Evolutionary conservation across 1,140 invertebrate species (phyloP).

Genomic region (Halesus radiatus): DNA sequence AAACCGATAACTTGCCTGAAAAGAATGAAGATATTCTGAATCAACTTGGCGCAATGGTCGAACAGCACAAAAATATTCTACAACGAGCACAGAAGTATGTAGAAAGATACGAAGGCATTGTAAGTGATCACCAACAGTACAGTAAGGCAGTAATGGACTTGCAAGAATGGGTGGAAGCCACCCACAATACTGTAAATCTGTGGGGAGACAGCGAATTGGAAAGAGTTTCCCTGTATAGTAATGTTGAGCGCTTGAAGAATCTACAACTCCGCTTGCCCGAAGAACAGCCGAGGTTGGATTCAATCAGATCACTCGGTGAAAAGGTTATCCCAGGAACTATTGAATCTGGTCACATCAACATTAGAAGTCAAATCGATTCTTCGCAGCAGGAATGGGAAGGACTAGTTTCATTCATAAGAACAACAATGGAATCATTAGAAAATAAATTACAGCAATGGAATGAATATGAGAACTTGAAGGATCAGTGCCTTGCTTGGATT

Average conservation of each 20-base stretch:
- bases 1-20: slow-evolving; percentile 82
- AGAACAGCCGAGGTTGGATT: slow-evolving; percentile 86
- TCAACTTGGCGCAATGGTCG: slow-evolving; percentile 72
- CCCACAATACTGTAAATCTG: slow-evolving; percentile 85
- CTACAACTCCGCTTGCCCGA: slow-evolving; percentile 84
- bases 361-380: slow-evolving; percentile 87
- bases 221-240: slow-evolving; percentile 89
- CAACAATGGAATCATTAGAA: slow-evolving; percentile 83
- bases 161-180: slow-evolving; percentile 92
- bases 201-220: slow-evolving; percentile 92
- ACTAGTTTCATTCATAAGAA: slow-evolving; percentile 81
- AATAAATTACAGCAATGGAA: slow-evolving; percentile 90
- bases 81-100: slow-evolving; percentile 80
- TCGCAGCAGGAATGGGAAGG: slow-evolving; percentile 93
- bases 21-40: slow-evolving; percentile 76
- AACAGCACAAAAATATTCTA: slow-evolving; percentile 76
- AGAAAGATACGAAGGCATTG: slow-evolving; percentile 89
- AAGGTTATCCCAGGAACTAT: slow-evolving; percentile 92
- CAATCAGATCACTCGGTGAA: slow-evolving; percentile 85
- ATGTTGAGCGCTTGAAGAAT: slow-evolving; percentile 92
- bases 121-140: slow-evolving; percentile 93
- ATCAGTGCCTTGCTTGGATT: slow-evolving; percentile 89
- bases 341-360: slow-evolving; percentile 87
- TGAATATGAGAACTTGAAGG: slow-evolving; percentile 91
- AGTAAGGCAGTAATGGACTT: slow-evolving; percentile 90